Conservation (phyloP, 1,140 invertebrate species). For the Coenobita brevimanus region DNA sequence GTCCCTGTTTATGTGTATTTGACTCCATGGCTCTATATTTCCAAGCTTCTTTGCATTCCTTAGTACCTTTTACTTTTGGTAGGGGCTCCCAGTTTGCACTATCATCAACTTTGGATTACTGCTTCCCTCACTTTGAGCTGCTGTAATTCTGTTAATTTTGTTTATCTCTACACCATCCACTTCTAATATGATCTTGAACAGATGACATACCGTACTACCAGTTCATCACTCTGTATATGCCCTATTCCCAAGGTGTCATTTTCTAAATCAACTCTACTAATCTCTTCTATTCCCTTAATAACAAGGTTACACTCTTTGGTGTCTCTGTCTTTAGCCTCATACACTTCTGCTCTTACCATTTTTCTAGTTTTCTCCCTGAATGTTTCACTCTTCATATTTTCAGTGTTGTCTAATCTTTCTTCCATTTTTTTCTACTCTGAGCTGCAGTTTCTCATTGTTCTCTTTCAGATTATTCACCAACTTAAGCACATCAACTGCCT, state of each 20-base stretch:
- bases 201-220: neutral
- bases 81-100: neutral
- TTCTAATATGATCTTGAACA: conserved; percentile 8
- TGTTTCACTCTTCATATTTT: conserved; percentile 14
- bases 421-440: conserved; percentile 5
- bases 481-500: conserved; percentile 2
- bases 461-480: too few species aligned
- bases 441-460: neutral
- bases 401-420: conserved; percentile 15
- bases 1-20: neutral
- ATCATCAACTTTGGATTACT: conserved; percentile 7
- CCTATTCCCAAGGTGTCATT: neutral
- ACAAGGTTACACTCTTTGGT: conserved; percentile 9
- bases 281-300: conserved; percentile 13
- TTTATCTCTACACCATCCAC: neutral
- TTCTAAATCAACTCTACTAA: neutral
- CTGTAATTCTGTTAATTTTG: neutral
- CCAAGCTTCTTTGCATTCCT: too few species aligned
- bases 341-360: neutral
- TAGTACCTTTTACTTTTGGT: neutral
- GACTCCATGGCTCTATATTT: neutral
- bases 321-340: conserved; percentile 17
- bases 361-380: conserved; percentile 18
- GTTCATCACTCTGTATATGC: conserved; percentile 13
- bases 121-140: neutral